These are phyloP conservation scores for Apistogramma diplotaenia DNA, from an alignment of 2,113 vertebrate genomes.

Conservation along the genomic window DNA sequence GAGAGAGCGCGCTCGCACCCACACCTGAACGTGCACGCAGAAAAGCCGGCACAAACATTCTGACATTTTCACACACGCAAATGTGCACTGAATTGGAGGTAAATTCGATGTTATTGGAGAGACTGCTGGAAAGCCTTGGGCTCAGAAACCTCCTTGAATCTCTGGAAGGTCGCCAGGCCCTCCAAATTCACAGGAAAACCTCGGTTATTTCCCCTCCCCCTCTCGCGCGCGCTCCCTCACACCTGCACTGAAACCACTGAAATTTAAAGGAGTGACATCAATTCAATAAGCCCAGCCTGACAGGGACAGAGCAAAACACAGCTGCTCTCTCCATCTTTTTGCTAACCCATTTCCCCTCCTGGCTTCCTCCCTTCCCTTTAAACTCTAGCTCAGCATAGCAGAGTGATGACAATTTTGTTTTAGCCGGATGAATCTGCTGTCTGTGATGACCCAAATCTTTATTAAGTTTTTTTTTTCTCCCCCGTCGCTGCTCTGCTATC, in stretches of 20 bases:
- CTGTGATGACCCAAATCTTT: constrained; percentile 62
- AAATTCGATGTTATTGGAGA: constrained; percentile 34
- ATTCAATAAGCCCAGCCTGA: constrained; percentile 60
- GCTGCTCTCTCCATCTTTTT: constrained; percentile 53
- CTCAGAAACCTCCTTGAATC: constrained; percentile 41
- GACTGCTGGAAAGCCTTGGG: constrained; percentile 29
- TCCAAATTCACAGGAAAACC: constrained; percentile 40
- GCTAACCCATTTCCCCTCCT: constrained; percentile 56
- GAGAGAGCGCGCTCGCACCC: neutral
- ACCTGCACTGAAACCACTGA: constrained; percentile 43
- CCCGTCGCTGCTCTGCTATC: neutral
- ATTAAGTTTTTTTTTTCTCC: constrained; percentile 19
- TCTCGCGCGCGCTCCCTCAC: neutral
- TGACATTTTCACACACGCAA: constrained; percentile 2
- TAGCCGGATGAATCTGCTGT: constrained; percentile 61
- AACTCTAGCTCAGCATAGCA: constrained; percentile 57
- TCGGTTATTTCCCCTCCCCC: constrained; percentile 2
- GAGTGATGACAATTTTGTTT: constrained; percentile 67
- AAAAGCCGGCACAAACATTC: neutral
- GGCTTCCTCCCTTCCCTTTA: constrained; percentile 58
- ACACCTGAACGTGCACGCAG: neutral
- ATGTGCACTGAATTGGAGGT: constrained; percentile 2
- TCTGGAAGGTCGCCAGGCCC: constrained; percentile 48
- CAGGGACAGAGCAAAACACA: constrained; percentile 57
- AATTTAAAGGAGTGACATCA: constrained; percentile 65